phyloP scores from a whole-genome alignment of 2,797 vertebrate genomes.

The Microchirus variegatus region DNA sequence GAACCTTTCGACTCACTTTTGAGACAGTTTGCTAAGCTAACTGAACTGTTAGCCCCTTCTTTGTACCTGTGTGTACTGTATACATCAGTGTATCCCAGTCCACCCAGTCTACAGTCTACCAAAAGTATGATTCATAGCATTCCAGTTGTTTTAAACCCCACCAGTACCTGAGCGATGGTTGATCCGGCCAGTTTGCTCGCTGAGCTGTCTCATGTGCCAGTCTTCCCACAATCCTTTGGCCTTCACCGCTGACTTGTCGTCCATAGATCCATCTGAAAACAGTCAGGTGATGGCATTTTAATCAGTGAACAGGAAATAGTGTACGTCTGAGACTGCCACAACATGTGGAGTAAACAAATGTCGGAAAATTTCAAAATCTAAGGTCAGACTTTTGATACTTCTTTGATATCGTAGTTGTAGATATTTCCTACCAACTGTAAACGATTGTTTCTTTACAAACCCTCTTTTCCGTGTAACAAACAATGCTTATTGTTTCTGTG shows the following conservation, averaged over 20 bases:
- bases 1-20: too few relatives aligned
- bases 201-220: slow-evolving; percentile 85
- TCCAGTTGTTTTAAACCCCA: too few relatives aligned
- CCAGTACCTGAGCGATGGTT: slow-evolving; percentile 83
- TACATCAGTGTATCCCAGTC: too few relatives aligned
- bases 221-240: slow-evolving; percentile 86
- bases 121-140: too few relatives aligned
- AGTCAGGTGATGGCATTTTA: slow-evolving; percentile 9
- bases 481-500: background rate
- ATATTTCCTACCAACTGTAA: background rate
- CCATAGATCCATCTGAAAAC: slow-evolving; percentile 80
- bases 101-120: too few relatives aligned
- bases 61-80: too few relatives aligned
- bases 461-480: background rate
- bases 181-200: slow-evolving; percentile 73
- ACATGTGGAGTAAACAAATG: background rate
- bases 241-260: slow-evolving; percentile 82
- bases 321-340: background rate
- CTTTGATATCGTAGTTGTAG: too few relatives aligned
- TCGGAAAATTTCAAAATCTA: background rate
- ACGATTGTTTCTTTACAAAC: background rate
- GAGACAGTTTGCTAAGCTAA: too few relatives aligned
- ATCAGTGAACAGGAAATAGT: slow-evolving; percentile 2
- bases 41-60: too few relatives aligned
- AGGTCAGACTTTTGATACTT: too few relatives aligned